Base-by-base conservation (phyloP, 2,113 vertebrate species). In the Ceyx melanurus region DNA sequence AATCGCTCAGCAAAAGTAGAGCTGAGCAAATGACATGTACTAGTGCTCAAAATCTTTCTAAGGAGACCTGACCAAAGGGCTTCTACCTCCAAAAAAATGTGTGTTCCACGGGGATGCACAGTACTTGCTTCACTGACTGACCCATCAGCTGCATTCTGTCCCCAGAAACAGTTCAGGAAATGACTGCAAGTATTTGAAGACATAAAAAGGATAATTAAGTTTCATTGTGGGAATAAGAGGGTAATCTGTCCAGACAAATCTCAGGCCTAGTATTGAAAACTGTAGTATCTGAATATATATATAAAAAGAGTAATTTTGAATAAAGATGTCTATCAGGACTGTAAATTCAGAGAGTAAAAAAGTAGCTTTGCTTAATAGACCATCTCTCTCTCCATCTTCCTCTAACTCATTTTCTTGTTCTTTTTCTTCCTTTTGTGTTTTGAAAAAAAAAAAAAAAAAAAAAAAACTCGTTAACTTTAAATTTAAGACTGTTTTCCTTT, bases 171-270 rank as follows among this genome's bases (percentile, higher is more conserved):
- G 84, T 80, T 89, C 75, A 85, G 78, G 31, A 93, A 91, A 89
- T 82, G 78, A 82, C 88, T 91, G 64, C 56, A 91, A 86, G 53
- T 80, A 80, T 91, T 82, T 92, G 85, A 89, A 64, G 87, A 68
- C 40, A 86, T 71, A 87, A 92, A 94, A 96, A 86, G 82, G 89
- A 82, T 95, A 95, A 96, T 91, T 91, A 94, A 93, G 81, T 89
- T 94, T 92, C 79, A 91, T 71, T 91, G 92, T 93, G 77, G 70
- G 86, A 84, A 89, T 89, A 95, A 94, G 51, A 94, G 65, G 51
- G 79, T 93, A 96, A 96, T 96, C 89, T 93, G 92, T 87, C 82
- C 87, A 92, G 91, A 56, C 92, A 95, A 90, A 93, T 92, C 87
- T 94, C 73, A 60, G 91, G 82, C 19, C 60, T 26, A 60, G 82